phyloP scores from a whole-genome alignment of 2,113 vertebrate genomes.

The Petrocephalus zakoni region DNA sequence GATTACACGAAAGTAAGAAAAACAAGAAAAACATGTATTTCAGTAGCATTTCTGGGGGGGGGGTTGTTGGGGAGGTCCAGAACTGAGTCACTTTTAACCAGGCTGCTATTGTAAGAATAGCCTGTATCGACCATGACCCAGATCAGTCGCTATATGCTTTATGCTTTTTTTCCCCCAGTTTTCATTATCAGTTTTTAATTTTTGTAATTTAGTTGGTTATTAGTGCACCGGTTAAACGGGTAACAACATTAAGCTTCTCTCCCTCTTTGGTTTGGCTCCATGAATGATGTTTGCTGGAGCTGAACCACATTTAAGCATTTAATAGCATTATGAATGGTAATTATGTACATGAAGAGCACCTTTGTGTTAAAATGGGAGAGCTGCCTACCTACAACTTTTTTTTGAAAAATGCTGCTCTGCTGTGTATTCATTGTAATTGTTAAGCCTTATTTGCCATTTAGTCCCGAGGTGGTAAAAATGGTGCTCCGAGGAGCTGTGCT shows the following conservation, averaged over 20 bases:
- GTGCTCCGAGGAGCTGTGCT: neutral
- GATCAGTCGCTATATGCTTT: neutral
- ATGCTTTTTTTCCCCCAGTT: neutral
- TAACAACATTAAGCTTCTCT: neutral
- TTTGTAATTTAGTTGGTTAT: neutral
- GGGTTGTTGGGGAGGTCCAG: neutral
- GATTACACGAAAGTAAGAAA: too few species aligned
- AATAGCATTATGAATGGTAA: slow-evolving; percentile 3
- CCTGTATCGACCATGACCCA: neutral
- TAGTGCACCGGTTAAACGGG: neutral
- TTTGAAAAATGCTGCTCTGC: neutral
- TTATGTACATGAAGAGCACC: neutral
- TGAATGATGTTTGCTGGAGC: neutral
- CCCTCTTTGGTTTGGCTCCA: neutral
- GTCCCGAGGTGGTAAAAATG: neutral
- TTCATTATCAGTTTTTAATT: neutral
- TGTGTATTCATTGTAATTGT: neutral
- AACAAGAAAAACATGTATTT: neutral
- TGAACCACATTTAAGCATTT: neutral
- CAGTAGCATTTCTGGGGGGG: neutral
- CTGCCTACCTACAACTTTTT: neutral
- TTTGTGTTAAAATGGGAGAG: neutral
- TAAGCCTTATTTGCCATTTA: neutral
- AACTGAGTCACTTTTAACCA: neutral
- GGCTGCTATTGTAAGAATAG: neutral